A percentile compares a stretch with the other conserved stretches of the same genome.
phyloP scores from a whole-genome alignment of 2,888 invertebrate species.

The Oligia latruncula region DNA sequence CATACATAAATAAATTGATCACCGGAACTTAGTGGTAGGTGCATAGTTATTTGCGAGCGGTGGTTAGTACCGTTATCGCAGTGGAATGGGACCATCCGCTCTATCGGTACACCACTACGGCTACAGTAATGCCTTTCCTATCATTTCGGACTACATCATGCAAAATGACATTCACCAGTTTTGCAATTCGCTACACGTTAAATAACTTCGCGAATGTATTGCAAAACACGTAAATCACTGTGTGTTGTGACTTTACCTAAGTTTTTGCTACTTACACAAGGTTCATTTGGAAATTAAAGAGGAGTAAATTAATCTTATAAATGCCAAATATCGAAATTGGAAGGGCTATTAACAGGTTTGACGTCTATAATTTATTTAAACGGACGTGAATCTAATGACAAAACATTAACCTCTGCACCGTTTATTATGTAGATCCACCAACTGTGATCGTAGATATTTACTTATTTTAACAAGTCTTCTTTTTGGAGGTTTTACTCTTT shows the following conservation, averaged over 20 bases:
- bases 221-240: conserved; percentile 45
- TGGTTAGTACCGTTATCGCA: conserved; percentile 81
- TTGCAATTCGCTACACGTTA: conserved; percentile 64
- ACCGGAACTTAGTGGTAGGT: conserved; percentile 66
- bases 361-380: not conserved
- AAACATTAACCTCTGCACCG: not conserved
- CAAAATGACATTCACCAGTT: conserved; percentile 62
- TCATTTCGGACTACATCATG: conserved; percentile 71
- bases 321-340: conserved; percentile 25
- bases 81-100: conserved; percentile 86
- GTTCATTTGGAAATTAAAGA: conserved; percentile 46
- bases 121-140: conserved; percentile 66
- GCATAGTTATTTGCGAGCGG: conserved; percentile 75
- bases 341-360: not conserved
- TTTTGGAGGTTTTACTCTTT: not conserved
- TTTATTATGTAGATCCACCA: not conserved
- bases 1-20: conserved; percentile 48
- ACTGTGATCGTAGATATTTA: not conserved
- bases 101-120: conserved; percentile 79
- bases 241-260: conserved; percentile 26
- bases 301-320: conserved; percentile 25
- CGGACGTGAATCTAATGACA: not conserved
- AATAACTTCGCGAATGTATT: conserved; percentile 53
- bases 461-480: too few relatives aligned
- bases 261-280: conserved; percentile 53